These are phyloP conservation scores for Trachelus tabidus DNA, from an alignment of 2,888 invertebrate species.

Conservation along the genomic window DNA sequence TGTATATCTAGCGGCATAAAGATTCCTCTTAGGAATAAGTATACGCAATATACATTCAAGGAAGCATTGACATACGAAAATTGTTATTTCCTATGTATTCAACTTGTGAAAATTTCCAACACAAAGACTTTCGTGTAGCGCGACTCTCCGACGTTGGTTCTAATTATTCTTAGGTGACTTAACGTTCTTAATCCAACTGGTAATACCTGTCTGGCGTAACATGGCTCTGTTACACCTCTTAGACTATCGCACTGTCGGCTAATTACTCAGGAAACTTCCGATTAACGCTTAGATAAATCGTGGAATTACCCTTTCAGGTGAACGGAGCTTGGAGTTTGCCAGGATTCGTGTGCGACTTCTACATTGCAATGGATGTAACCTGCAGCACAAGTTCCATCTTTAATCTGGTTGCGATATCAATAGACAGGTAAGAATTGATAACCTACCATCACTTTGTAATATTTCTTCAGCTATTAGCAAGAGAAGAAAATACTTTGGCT, in stretches of 20 bases:
- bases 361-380: conserved; percentile 97
- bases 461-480: not conserved
- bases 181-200: not conserved
- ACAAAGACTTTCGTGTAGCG: not conserved
- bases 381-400: conserved; percentile 98
- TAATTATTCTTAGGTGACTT: not conserved
- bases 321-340: conserved; percentile 92
- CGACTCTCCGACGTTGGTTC: not conserved
- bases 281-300: not conserved
- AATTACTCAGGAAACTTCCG: not conserved
- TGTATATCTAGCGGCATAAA: not conserved
- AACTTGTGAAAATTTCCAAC: not conserved
- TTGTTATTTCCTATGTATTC: not conserved
- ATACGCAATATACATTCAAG: not conserved
- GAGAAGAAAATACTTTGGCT: not conserved
- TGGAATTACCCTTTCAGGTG: conserved; percentile 72
- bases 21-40: not conserved
- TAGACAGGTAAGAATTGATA: conserved; percentile 84
- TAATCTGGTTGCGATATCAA: conserved; percentile 96
- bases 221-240: not conserved
- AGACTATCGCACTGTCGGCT: not conserved
- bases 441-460: not conserved
- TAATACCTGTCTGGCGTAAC: not conserved
- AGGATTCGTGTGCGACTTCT: conserved; percentile 93
- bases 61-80: not conserved